Base-by-base conservation (phyloP, 2,888 invertebrate genomes). In the Entomobrya proxima region DNA sequence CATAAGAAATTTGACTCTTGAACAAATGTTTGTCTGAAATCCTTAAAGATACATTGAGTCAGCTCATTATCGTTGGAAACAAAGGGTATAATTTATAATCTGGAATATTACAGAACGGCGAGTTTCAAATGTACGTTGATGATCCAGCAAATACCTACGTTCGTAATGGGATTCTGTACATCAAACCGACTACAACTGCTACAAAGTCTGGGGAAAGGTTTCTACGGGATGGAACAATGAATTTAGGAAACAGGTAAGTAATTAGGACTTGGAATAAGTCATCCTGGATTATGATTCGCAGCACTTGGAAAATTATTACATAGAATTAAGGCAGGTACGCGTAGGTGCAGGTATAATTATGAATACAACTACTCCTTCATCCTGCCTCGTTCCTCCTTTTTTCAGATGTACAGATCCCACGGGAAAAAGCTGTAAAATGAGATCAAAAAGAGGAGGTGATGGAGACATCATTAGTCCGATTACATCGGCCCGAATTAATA, bases 71-170 rank as follows among this genome's bases (percentile, higher is more conserved):
- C 40, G 40, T 13, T 5, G 5, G 5, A 18, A 18, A 32, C 40
- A n/a, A 40, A 21, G 35, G 40, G 11, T 13, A 40, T 21, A 72
- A 9, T 72, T 7, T 40, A 40, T 13, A 5, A 21, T 37, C 6
- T 40, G 7, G 15, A 40, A 76, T 52, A n/a, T n/a, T 3, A 21
- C 52, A 87, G 87, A 87, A 87, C 32, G 85, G 85, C 32, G 87
- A 87, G 61, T 87, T 87, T 76, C 87, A 87, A 79, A 76, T 79
- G 61, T 87, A 87, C 40, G 77, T 64, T 30, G 78, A 84, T 32
- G 77, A 81, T 72, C 74, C 82, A 0, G 55, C 77, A 50, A 87
- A 85, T 52, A 85, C 85, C 61, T 87, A 85, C 21, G 79, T 83
- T 15, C 18, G 61, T n/a, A 37, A 75, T 75, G 87, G 87, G 15